These are phyloP conservation scores for Bimastos eiseni DNA, from an alignment of 2,888 invertebrate species.

Conservation along the genomic window DNA sequence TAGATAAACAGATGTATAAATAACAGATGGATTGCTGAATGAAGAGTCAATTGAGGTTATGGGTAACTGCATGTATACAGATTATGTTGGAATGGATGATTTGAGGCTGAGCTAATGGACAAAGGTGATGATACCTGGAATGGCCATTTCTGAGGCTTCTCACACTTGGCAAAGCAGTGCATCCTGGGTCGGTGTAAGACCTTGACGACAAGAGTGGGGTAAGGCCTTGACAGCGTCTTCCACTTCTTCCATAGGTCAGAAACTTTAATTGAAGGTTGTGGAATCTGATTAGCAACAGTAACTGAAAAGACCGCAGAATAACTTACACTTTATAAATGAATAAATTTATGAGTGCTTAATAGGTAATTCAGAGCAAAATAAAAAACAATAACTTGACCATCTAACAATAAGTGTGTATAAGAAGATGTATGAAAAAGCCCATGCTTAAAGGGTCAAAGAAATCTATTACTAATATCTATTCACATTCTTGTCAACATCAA, in stretches of 20 bases:
- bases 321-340: background rate
- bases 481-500: background rate
- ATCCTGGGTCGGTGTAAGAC: slow-evolving; percentile 19
- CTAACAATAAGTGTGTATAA: too few relatives aligned
- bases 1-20: background rate
- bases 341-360: background rate
- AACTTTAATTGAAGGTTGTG: background rate
- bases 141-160: slow-evolving; percentile 25
- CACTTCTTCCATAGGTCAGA: background rate
- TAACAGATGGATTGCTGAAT: background rate
- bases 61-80: background rate
- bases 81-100: background rate
- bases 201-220: background rate
- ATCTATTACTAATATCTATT: background rate
- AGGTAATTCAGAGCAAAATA: background rate
- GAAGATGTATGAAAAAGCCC: too few relatives aligned
- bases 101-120: background rate
- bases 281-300: background rate
- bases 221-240: slow-evolving; percentile 13
- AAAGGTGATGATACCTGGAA: slow-evolving; percentile 20
- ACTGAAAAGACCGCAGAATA: background rate
- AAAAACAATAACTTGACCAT: too few relatives aligned
- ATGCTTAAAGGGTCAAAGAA: too few relatives aligned
- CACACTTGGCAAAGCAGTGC: slow-evolving; percentile 18
- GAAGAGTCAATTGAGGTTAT: background rate